Base-by-base conservation (phyloP, 1,140 invertebrate species). In the Zophobas atratus region DNA sequence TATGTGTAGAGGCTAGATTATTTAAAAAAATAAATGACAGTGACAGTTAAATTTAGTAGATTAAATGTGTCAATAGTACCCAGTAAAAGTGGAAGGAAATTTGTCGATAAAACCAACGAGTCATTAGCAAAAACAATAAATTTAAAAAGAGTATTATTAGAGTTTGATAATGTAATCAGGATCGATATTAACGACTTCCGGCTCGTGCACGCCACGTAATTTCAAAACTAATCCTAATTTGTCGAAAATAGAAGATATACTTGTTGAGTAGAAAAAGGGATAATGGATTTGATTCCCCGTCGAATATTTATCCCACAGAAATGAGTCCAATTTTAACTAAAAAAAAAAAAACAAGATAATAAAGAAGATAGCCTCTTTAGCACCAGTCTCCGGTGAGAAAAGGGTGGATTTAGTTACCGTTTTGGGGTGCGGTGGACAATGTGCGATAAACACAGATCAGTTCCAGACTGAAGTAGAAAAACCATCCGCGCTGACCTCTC, bases 401-500 rank as follows among this genome's bases (percentile, higher is more conserved):
- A 51, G 20, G 60, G n/a, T 67, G 57, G 57, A 67, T 67, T 67
- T 8, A 6, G 43, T 2, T 20, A 4, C 4, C 49, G 8, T 32
- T 67, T 67, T 20, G 60, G 60, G 39, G 32, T 48, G 60, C 43
- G 60, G 38, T 67, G 39, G 60, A 43, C 60, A 67, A 46, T 8
- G 60, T 67, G 60, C 39, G 60, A 67, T 67, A 67, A 46, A 43
- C 60, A 67, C n/a, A 67, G 39, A 67, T 67, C 39, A 67, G 60
- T 43, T 67, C 57, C 60, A 67, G 32, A 67, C 6, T 67, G 20
- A 67, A 41, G 60, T 6, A 57, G 2, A 35, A 20, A 43, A 51
- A 51, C 49, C 6, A 2, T 0, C 49, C 39, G 20, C 39, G 6
- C 43, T 43, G 60, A 67, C 38, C 60, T 67, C 43, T 67, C 43